Evolutionary conservation across 2,113 vertebrate genomes (phyloP), one percentile per base, ranked within the genome.

Genomic region (Etheostoma spectabile): DNA sequence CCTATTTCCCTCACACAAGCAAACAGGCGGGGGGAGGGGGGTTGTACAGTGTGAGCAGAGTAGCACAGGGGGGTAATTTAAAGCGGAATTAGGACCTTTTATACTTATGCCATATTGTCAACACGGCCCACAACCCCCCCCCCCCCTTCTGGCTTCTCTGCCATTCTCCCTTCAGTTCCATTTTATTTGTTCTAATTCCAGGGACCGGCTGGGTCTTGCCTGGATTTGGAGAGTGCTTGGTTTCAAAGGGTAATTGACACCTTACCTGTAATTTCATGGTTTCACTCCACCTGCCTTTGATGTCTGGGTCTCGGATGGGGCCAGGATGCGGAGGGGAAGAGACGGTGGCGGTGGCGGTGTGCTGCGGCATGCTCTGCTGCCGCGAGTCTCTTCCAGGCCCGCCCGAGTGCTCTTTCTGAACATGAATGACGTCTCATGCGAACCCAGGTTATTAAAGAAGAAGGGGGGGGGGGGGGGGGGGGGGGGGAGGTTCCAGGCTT

Each of bases 241-340:
- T 95, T 95, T 96, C 95, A 95, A 95, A 95, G 95, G 92, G 94
- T 95, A 95, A 95, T 95, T 95, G 95, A 96, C 95, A 96, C 95
- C 95, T 94, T 95, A 92, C 91, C 94, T 95, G 95, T 96, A 95
- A 96, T 95, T 96, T 95, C 89, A 95, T 93, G 95, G 95, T 95
- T 96, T 95, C 94, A 94, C 94, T 95, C 93, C 91, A 94, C 91
- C 93, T 95, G 93, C 90, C 95, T 95, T 96, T 96, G 95, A 96
- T 95, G 95, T 95, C 93, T 94, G 93, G 89, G 90, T 88, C 89
- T 86, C 70, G 86, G 72, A 80, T 77, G 89, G 89, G 81, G 88
- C 80, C 74, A 78, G 88, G 91, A 91, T 88, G 85, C 79, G 80
- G 71, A 87, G 67, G 81, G 85, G 74, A 85, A 42, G 87, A 86